Evolutionary conservation across 1,140 invertebrate genomes (phyloP), one percentile per base, ranked within the genome.

Genomic region (Melitaea cinxia): DNA sequence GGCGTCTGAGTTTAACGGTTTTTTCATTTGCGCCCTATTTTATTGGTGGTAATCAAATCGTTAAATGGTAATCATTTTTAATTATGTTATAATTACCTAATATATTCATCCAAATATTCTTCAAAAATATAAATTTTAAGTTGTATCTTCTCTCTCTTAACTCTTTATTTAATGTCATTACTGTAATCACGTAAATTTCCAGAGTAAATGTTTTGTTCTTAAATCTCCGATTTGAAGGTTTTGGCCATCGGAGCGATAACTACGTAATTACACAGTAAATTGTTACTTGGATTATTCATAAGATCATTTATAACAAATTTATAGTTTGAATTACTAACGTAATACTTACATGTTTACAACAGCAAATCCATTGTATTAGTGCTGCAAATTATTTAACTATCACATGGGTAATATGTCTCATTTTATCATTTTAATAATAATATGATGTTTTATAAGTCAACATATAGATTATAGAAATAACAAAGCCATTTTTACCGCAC

Each of bases 201-300:
- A 49, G 54, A 42, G 35, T 23, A 54, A 55, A 50, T 56, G 49
- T 49, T 55, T 63, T 55, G 42, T 45, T 15, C 21, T 49, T 14
- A 17, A 49, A 37, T 53, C 61, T 63, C 39, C 21, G 37, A 47
- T 15, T 33, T 37, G 61, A 63, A 63, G 61, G 61, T 47, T 63
- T 63, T 56, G 37, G 15, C 30, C 42, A 55, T 10, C 30, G 30
- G 17, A 55, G 33, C 61, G 42, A 54, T 15, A 54, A 54, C 37
- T 45, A 45, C 24, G 49, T 62, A 45, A 42, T 30, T 54, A 26
- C 14, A 39, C 21, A 35, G 45, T 60, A 7, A 50, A n/a, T 47
- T 58, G 24, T 45, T 7, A 26, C 12, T 49, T 59, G n/a, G 45
- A 50, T 56, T 42, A 26, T 56, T 57, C 24, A 55, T 15, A 17